Evolutionary conservation across 2,888 invertebrate species (phyloP).

Genomic region (Rhopalosiphum nymphaeae): DNA sequence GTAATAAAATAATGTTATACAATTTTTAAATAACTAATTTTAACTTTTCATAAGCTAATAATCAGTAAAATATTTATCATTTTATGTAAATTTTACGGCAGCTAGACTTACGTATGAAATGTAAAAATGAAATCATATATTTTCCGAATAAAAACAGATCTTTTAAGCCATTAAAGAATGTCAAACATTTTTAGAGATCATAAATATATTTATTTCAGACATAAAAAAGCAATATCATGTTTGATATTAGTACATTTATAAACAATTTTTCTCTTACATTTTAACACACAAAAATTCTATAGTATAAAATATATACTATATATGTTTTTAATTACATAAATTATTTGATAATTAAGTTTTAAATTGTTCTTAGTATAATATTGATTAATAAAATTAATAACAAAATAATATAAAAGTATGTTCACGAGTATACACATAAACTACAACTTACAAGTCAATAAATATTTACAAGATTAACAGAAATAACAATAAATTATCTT

Average conservation of each 20-base stretch:
- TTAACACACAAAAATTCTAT: neutral
- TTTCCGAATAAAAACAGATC: neutral
- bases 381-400: slow-evolving; percentile 29
- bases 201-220: slow-evolving; percentile 49
- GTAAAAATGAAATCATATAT: neutral
- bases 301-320: neutral
- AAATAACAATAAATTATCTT: slow-evolving; percentile 59
- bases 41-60: neutral
- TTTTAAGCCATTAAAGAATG: neutral
- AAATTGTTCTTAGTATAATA: slow-evolving; percentile 26
- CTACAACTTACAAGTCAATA: slow-evolving; percentile 21
- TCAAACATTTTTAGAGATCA: slow-evolving; percentile 47
- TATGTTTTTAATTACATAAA: neutral
- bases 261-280: slow-evolving; percentile 11
- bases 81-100: neutral
- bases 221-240: neutral
- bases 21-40: neutral
- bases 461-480: neutral
- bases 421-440: slow-evolving; percentile 16
- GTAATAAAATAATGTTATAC: neutral
- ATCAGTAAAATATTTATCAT: neutral
- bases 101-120: neutral
- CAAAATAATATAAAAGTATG: slow-evolving; percentile 44
- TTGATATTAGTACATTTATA: slow-evolving; percentile 32
- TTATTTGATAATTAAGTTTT: neutral